These are phyloP conservation scores for Dasypus novemcinctus DNA, from an alignment of 2,113 vertebrate species.

Conservation along the genomic window DNA sequence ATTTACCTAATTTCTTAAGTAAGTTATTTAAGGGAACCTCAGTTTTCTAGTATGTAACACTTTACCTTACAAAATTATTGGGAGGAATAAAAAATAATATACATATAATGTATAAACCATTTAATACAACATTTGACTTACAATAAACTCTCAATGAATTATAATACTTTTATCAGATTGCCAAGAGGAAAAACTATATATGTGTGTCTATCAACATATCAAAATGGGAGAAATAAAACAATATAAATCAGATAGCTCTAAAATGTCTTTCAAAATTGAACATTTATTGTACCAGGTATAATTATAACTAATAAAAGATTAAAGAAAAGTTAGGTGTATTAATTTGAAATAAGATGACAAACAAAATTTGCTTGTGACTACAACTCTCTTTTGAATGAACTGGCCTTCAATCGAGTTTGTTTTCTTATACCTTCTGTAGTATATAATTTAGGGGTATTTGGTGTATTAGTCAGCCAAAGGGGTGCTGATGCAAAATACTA, in stretches of 20 bases:
- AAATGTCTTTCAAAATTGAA: not conserved
- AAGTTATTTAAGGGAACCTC: not conserved
- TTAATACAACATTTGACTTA: not conserved
- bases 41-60: not conserved
- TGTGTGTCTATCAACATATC: not conserved
- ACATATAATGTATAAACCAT: not conserved
- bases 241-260: not conserved
- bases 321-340: not conserved
- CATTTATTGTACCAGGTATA: not conserved
- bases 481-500: too few relatives aligned
- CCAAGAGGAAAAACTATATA: not conserved
- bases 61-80: not conserved
- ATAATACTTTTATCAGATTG: not conserved
- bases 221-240: not conserved
- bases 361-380: not conserved
- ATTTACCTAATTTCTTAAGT: not conserved
- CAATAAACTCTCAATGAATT: not conserved
- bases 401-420: not conserved
- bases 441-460: not conserved
- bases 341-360: not conserved
- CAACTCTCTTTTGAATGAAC: not conserved
- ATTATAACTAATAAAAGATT: not conserved
- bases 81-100: not conserved
- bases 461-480: too few relatives aligned
- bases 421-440: not conserved